Evolutionary conservation across 2,113 vertebrate species (phyloP).

Genomic region (Pollimyrus isidori): DNA sequence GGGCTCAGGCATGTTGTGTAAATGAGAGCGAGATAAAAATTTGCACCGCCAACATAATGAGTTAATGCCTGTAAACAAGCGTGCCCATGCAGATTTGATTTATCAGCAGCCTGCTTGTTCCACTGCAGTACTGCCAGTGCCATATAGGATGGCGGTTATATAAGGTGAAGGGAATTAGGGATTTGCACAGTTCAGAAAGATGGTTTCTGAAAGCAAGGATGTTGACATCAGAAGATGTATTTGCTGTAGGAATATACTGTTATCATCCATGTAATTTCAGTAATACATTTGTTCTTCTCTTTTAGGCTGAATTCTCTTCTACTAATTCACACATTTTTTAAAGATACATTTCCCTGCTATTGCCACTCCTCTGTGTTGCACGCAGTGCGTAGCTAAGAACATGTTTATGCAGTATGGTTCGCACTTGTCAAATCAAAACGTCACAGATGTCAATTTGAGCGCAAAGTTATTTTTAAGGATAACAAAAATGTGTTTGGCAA

Average conservation of each 20-base stretch:
- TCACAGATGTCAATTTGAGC: not conserved
- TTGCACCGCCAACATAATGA: slow-evolving; percentile 8
- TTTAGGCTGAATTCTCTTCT: not conserved
- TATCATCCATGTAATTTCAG: not conserved
- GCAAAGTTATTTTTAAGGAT: not conserved
- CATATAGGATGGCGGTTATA: slow-evolving; percentile 45
- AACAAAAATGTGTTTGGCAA: not conserved
- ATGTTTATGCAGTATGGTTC: not conserved
- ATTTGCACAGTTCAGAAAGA: not conserved
- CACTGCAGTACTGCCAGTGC: slow-evolving; percentile 36
- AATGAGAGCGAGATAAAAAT: not conserved
- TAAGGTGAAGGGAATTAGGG: not conserved
- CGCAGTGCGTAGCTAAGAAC: not conserved
- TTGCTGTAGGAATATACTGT: not conserved
- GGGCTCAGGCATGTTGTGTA: not conserved
- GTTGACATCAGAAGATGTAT: not conserved
- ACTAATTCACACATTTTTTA: not conserved
- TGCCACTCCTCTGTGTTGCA: not conserved
- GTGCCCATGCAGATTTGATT: slow-evolving; percentile 49
- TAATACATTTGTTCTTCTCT: not conserved
- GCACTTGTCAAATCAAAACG: not conserved
- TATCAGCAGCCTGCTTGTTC: slow-evolving; percentile 60
- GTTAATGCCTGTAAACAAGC: slow-evolving; percentile 57
- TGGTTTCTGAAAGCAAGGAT: not conserved
- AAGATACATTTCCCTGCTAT: not conserved